Evolutionary conservation across 2,113 vertebrate genomes (phyloP).

Genomic region (Pomatorhinus ruficollis): DNA sequence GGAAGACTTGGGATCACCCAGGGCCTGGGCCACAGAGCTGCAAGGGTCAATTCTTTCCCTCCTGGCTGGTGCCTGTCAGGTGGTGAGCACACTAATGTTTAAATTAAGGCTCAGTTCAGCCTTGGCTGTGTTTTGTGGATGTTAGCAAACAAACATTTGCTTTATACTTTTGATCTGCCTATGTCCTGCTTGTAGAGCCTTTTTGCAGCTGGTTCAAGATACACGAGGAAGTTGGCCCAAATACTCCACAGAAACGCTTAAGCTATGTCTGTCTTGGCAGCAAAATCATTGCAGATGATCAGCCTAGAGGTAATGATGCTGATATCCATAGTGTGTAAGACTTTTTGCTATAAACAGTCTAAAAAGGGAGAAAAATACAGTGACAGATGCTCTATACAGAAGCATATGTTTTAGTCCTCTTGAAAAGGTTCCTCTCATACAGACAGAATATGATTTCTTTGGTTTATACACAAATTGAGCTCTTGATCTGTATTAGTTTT

Average conservation of each 20-base stretch:
- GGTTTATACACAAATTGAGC: background rate
- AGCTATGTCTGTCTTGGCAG: background rate
- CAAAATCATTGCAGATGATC: background rate
- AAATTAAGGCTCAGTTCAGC: background rate
- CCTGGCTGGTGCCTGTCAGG: background rate
- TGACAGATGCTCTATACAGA: constrained; percentile 17
- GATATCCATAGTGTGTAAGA: background rate
- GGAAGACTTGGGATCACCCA: background rate
- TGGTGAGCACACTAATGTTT: background rate
- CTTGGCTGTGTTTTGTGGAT: background rate
- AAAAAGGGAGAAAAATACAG: background rate
- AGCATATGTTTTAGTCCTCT: constrained; percentile 8
- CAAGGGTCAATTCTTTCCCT: background rate
- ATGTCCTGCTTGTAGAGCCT: background rate
- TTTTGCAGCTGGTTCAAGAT: background rate
- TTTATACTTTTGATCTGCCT: background rate
- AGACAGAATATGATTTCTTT: background rate
- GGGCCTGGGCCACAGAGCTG: background rate
- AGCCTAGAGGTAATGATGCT: background rate
- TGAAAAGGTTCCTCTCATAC: background rate
- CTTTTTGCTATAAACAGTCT: background rate
- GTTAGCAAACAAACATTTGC: background rate
- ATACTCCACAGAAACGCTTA: background rate
- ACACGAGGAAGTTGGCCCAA: background rate
- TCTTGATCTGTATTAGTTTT: background rate